These are phyloP conservation scores for Argya squamiceps DNA, from an alignment of 2,797 vertebrate genomes.

Conservation along the genomic window DNA sequence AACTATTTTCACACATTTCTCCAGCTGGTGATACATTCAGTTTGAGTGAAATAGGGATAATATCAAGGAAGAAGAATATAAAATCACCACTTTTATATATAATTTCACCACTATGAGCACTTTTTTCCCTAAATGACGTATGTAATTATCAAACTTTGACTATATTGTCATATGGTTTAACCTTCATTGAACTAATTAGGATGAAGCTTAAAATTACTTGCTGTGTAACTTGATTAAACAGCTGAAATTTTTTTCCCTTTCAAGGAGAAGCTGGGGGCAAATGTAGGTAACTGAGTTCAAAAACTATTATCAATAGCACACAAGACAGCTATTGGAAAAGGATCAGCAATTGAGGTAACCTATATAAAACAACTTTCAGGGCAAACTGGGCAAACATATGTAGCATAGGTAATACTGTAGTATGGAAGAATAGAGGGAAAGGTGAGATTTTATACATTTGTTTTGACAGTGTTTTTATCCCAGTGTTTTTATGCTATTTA, in stretches of 20 bases:
- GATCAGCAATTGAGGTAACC: neutral
- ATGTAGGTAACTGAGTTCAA: neutral
- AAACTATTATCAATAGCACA: neutral
- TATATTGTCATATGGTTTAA: constrained; percentile 55
- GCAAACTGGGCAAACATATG: neutral
- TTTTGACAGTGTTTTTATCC: neutral
- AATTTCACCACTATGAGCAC: constrained; percentile 33
- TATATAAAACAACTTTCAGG: neutral
- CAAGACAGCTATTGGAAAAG: neutral
- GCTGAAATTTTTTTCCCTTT: neutral
- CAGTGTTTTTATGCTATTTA: neutral
- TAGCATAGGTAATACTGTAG: neutral
- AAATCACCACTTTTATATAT: too few relatives aligned
- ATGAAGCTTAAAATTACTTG: constrained; percentile 43
- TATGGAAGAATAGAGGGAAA: neutral
- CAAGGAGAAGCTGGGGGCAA: neutral
- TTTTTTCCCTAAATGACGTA: constrained; percentile 58
- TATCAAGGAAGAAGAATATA: neutral
- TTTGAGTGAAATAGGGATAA: neutral
- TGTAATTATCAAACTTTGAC: constrained; percentile 59
- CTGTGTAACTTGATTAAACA: constrained; percentile 18
- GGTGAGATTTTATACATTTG: neutral
- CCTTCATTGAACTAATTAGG: constrained; percentile 66
- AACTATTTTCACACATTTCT: neutral
- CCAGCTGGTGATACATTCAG: neutral